Base-by-base conservation (phyloP, 2,888 invertebrate species). In the Diadegma fenestrale region DNA sequence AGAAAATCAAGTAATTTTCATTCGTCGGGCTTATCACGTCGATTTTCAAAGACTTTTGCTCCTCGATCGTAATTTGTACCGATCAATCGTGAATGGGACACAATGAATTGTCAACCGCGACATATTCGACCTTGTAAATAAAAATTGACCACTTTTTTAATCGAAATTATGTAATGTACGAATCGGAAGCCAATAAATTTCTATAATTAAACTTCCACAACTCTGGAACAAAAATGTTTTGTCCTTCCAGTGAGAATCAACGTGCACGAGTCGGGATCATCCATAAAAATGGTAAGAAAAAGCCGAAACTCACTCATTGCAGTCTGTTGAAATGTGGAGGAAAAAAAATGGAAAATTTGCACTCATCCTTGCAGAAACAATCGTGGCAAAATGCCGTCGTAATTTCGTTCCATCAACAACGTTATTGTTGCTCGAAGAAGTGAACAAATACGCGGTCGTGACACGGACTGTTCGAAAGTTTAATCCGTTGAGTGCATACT, bases 1-100 rank as follows among this genome's bases (percentile, higher is more conserved):
- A 91, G 83, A 92, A 83, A 83, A 82, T 87, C 48, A 92, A 92
- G 84, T 91, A 86, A 87, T 51, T 8, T 14, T 14, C n/a, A 1
- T 17, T 22, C 12, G 26, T 5, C 14, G 26, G 12, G 26, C 5
- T 26, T 26, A 14, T 14, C 26, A 5, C 3, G 14, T 26, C 8
- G 26, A 14, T 58, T n/a, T 51, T 26, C 17, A 3, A 22, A 5
- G 58, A 14, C 0, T 58, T 58, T 26, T 58, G 6, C 12, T 14
- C 0, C 1, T 58, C 26, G 26, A 58, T 58, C 26, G 14, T 58
- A 14, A 58, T 58, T 58, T 10, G 26, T 26, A 26, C 14, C 5
- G 0, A 22, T 22, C n/a, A n/a, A 8, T 19, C 7, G n/a, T 7
- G 48, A 48, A 45, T 45, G n/a, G 7, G n/a, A 48, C 6, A n/a